Percentiles rank a stretch among this genome's conserved stretches.
Evolutionary conservation across 1,140 invertebrate species (phyloP).

Genomic region (Pseudomyrmex sp.): DNA sequence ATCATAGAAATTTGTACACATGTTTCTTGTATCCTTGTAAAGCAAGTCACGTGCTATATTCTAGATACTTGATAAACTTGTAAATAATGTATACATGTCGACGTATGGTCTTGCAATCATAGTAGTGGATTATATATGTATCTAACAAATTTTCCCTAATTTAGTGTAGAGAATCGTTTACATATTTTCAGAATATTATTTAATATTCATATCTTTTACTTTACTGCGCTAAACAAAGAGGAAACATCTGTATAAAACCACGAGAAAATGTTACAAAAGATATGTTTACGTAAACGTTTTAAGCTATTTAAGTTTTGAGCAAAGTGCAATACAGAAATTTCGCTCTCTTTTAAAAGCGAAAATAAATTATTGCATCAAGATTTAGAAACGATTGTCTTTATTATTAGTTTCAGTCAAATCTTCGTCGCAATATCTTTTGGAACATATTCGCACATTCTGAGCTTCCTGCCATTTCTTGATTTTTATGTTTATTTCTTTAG

Average conservation of each 20-base stretch:
- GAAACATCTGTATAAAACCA: slow-evolving; percentile 13
- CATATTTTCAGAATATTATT: slow-evolving; percentile 8
- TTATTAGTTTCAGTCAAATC: too few species aligned
- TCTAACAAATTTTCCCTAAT: background rate
- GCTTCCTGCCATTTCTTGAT: too few species aligned
- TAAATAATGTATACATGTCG: background rate
- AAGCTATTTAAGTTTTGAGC: too few species aligned
- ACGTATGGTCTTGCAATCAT: slow-evolving; percentile 15
- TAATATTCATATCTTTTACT: slow-evolving; percentile 4
- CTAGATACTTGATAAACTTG: slow-evolving; percentile 16
- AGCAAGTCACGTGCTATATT: background rate
- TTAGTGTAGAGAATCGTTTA: background rate
- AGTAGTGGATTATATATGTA: slow-evolving; percentile 10
- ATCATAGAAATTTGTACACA: slow-evolving; percentile 3
- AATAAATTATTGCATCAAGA: too few species aligned
- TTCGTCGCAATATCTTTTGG: too few species aligned
- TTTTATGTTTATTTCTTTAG: too few species aligned
- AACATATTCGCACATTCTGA: too few species aligned
- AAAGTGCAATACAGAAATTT: too few species aligned
- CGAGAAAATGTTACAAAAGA: slow-evolving; percentile 27
- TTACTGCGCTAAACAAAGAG: background rate
- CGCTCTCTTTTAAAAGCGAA: too few species aligned
- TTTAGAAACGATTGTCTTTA: too few species aligned
- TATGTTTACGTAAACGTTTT: background rate
- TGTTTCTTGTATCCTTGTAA: slow-evolving; percentile 12